Percentiles rank a stretch among this genome's conserved stretches.
These are phyloP conservation scores for Hafferia zeledoni DNA, from an alignment of 2,797 vertebrate genomes.

Conservation along the genomic window DNA sequence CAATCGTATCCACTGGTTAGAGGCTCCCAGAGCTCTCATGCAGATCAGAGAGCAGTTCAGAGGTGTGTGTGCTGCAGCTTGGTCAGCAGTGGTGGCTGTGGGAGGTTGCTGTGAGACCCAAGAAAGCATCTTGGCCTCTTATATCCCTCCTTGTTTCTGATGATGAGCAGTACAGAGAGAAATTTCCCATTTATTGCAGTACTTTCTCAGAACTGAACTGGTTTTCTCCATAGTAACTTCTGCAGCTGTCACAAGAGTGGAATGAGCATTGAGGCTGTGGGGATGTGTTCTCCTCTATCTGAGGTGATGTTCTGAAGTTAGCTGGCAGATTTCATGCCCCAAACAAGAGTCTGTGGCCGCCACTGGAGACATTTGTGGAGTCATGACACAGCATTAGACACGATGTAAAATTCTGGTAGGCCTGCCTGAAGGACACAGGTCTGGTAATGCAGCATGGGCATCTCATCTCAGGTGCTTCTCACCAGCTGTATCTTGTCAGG, in stretches of 20 bases:
- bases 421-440: neutral
- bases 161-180: neutral
- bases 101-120: neutral
- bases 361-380: accelerated
- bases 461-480: neutral
- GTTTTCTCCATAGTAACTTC: neutral
- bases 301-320: neutral
- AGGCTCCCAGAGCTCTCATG: neutral
- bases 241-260: neutral
- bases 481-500: neutral
- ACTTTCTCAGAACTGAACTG: neutral
- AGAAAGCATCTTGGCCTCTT: neutral
- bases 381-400: neutral
- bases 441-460: neutral
- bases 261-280: neutral
- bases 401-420: neutral
- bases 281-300: neutral
- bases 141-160: neutral
- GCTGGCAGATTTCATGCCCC: neutral
- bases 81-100: neutral
- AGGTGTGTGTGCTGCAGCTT: neutral
- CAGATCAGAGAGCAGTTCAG: neutral
- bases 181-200: neutral
- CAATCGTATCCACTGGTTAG: accelerated
- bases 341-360: neutral